Conservation (phyloP, 2,888 invertebrate genomes). For the Microctonus aethiopoides region DNA sequence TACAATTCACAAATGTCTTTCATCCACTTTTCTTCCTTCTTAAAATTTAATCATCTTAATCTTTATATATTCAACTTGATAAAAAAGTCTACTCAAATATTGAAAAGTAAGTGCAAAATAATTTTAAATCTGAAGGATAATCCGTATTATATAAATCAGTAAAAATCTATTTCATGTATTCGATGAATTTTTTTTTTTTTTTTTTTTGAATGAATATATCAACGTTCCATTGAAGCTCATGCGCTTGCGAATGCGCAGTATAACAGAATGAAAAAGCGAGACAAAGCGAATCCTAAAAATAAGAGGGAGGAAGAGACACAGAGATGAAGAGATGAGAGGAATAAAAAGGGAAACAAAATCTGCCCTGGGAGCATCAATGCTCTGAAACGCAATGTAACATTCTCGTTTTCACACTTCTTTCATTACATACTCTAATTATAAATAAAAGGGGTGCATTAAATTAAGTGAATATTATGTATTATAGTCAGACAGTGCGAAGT, state of each 20-base stretch:
- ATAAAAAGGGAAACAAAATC: slow-evolving; percentile 12
- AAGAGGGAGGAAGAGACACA: not conserved
- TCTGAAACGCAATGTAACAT: slow-evolving; percentile 22
- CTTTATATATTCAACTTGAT: not conserved
- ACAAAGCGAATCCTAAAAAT: not conserved
- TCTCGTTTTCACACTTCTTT: slow-evolving; percentile 12
- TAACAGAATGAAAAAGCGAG: not conserved
- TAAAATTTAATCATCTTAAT: not conserved
- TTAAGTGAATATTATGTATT: slow-evolving; percentile 13
- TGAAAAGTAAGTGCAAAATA: not conserved
- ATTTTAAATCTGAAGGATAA: not conserved
- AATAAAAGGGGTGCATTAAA: not conserved
- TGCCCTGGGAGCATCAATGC: slow-evolving; percentile 24
- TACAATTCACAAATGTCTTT: not conserved
- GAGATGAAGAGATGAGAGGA: slow-evolving; percentile 6
- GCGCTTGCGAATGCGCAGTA: slow-evolving; percentile 30
- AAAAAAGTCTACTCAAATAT: not conserved
- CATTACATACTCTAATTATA: not conserved
- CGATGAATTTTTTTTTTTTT: not conserved
- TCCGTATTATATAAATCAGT: not conserved
- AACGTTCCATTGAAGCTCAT: slow-evolving; percentile 15
- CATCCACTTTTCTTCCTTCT: not conserved
- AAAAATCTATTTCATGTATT: not conserved
- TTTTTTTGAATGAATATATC: slow-evolving; percentile 16
- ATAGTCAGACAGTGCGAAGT: slow-evolving; percentile 8